Conservation (phyloP, 1,140 invertebrate species). For the Linepithema humile region DNA sequence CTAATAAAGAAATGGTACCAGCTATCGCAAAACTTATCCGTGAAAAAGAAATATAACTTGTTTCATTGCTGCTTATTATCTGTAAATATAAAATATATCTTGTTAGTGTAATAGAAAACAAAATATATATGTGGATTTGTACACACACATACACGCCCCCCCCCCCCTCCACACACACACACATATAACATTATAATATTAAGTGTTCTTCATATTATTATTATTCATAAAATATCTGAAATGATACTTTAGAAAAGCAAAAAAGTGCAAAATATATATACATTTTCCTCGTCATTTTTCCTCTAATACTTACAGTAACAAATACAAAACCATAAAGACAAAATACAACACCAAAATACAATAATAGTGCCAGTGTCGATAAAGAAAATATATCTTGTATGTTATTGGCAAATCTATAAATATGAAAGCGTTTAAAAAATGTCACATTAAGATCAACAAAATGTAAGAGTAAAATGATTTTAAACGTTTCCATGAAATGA, state of each 20-base stretch:
- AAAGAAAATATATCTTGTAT: constrained; percentile 31
- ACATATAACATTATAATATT: no score
- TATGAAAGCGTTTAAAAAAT: no score
- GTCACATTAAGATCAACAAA: background rate
- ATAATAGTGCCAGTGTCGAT: constrained; percentile 7
- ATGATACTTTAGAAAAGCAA: background rate
- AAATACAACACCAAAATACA: constrained; percentile 29
- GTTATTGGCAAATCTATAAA: background rate
- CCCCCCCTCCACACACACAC: no score
- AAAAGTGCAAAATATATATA: background rate
- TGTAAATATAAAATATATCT: constrained; percentile 13
- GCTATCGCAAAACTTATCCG: background rate
- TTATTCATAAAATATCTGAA: no score
- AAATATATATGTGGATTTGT: no score
- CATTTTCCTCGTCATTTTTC: background rate
- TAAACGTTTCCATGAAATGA: no score
- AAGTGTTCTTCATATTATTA: no score
- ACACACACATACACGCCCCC: no score
- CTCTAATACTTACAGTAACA: constrained; percentile 27
- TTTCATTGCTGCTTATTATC: background rate
- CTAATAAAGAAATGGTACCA: background rate
- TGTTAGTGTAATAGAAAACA: constrained; percentile 36
- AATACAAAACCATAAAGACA: constrained; percentile 31
- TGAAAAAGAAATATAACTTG: background rate
- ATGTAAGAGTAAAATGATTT: no score